A percentile compares a stretch with the other conserved stretches of the same genome.
Evolutionary conservation across 2,888 invertebrate genomes (phyloP).

Genomic region (Lithodes maja): DNA sequence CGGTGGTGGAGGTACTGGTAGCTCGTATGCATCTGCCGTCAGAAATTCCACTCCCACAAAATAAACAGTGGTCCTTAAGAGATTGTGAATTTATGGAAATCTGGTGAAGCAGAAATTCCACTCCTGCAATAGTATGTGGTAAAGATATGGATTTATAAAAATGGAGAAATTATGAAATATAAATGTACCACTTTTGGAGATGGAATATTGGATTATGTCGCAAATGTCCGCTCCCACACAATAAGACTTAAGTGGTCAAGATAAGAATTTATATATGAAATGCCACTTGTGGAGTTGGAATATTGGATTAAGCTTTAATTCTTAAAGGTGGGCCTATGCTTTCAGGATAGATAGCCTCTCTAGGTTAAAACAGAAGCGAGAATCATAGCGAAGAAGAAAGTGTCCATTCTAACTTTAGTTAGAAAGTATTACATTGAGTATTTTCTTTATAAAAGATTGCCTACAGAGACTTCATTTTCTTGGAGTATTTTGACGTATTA

Average conservation of each 20-base stretch:
- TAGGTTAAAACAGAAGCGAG: conserved; percentile 11
- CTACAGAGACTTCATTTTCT: conserved; percentile 18
- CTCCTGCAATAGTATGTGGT: no score
- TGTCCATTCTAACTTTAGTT: conserved; percentile 47
- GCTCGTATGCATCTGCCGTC: conserved; percentile 54
- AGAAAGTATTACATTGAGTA: conserved; percentile 52
- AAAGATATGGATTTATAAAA: no score
- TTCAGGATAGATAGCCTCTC: conserved; percentile 24
- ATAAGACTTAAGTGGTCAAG: no score
- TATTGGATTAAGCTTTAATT: conserved; percentile 54
- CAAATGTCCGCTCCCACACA: no score
- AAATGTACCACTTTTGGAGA: no score
- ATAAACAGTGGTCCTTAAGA: conserved; percentile 4
- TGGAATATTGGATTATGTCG: no score
- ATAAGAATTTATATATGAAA: no score
- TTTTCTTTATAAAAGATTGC: conserved; percentile 40
- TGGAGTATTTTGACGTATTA: conserved; percentile 33
- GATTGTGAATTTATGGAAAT: no score
- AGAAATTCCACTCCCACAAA: conserved; percentile 60
- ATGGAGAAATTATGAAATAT: no score
- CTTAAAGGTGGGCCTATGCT: conserved; percentile 36
- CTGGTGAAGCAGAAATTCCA: no score
- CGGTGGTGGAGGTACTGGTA: background rate
- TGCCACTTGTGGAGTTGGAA: background rate
- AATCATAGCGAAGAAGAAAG: conserved; percentile 21